Evolutionary conservation across 2,888 invertebrate species (phyloP), one percentile per base, ranked within the genome.

Genomic region (Neoscelio sp.): DNA sequence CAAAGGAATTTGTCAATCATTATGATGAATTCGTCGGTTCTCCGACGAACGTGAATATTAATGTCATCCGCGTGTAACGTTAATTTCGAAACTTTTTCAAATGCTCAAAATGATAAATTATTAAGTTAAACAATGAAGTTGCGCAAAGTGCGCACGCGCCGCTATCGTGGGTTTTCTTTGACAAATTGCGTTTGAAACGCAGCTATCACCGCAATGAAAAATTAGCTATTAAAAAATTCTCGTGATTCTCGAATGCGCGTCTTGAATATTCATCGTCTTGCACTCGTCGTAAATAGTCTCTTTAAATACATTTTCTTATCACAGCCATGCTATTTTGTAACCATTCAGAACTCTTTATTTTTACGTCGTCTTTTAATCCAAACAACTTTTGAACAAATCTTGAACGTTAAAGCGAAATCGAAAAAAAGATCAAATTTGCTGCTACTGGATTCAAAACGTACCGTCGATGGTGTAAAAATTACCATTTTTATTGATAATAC

Each of bases 121-220:
- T 26, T 42, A 30, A 30, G 20, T 40, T 8, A 12, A 71, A 71
- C 73, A 73, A 73, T 73, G 64, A 54, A 40, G 54, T 73, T 73
- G 54, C 54, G 73, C 54, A 73, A 73, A 26, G 7, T 23, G 23
- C 6, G 2, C 6, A 6, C 23, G 12, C 10, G 26, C 12, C 17
- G 13, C 18, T 18, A 54, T 58, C 71, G 77, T 71, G 58, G 71
- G 56, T 33, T 71, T 35, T 35, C 13, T 26, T 44, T 71, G 48
- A 71, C 65, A 70, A 77, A 77, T 77, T 64, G 48, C 40, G 30
- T 54, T 76, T 48, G 33, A 68, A 76, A 48, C 33, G 20, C 30
- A 38, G 48, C 23, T 56, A 62, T 68, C 48, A 17, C 44, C 17
- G 38, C 71, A 33, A 48, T 77, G 71, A 71, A 77, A 70, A 71